phyloP scores from a whole-genome alignment of 2,113 vertebrate species.

The Shinisaurus crocodilurus region DNA sequence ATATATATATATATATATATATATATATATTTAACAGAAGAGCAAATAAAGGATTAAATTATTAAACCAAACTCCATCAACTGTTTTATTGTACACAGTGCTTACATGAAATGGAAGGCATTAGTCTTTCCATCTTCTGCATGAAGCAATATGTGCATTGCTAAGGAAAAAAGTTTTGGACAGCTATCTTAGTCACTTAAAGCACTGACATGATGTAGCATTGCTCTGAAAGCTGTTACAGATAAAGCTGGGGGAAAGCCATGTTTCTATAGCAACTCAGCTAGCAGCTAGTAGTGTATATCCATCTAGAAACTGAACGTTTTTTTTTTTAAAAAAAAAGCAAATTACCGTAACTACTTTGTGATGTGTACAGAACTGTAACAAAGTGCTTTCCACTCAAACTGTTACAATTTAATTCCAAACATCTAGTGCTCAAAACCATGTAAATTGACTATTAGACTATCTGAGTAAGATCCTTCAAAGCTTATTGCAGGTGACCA shows the following conservation, averaged over 20 bases:
- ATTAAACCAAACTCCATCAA: constrained; percentile 66
- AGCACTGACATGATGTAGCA: constrained; percentile 42
- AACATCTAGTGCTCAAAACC: neutral
- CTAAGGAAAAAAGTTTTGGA: constrained; percentile 38
- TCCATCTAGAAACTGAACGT: constrained; percentile 38
- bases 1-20: neutral
- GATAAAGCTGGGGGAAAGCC: constrained; percentile 63
- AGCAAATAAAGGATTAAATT: constrained; percentile 51
- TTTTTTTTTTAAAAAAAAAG: constrained; percentile 42
- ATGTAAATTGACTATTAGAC: constrained; percentile 38
- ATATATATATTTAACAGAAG: neutral
- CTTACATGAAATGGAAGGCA: constrained; percentile 59
- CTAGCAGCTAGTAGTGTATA: constrained; percentile 44
- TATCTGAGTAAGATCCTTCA: constrained; percentile 24
- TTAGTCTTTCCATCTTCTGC: constrained; percentile 56
- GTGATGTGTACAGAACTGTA: constrained; percentile 40
- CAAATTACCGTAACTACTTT: constrained; percentile 59
- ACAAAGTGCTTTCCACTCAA: constrained; percentile 52
- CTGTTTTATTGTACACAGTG: constrained; percentile 53
- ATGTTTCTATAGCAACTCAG: constrained; percentile 75
- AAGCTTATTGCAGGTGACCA: constrained; percentile 28
- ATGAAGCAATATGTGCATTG: constrained; percentile 46
- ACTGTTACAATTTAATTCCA: constrained; percentile 48
- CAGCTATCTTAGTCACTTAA: constrained; percentile 56
- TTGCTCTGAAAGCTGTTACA: constrained; percentile 59